Base-by-base conservation (phyloP, 2,113 vertebrate species). In the Silurus asotus region DNA sequence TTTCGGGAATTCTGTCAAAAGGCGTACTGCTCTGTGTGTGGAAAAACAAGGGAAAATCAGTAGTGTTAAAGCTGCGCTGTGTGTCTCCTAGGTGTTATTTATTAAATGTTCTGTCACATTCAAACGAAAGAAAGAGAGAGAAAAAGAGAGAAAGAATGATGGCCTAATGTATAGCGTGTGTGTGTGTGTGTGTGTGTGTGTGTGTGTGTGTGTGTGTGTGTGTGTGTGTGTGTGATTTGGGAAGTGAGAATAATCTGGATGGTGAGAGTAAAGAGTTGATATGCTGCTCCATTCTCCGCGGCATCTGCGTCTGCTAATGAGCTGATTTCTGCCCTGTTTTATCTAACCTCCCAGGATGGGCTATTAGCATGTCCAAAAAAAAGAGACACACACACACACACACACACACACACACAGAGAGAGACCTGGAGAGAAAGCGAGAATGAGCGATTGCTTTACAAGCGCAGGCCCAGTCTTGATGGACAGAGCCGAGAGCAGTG, bases 331-430 rank as follows among this genome's bases (percentile, higher is more conserved):
- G 87, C 87, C 75, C 83, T 86, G 88, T 90, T 90, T 90, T 88
- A 89, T 90, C 88, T 89, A 92, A 91, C 89, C 89, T 89, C 91
- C 77, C 85, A 89, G 84, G 90, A 89, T 90, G 81, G 89, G 83
- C 87, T 85, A 90, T 90, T 88, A 87, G 82, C 85, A 90, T 91
- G 86, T 88, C 88, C 88, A 90, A 89, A 90, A 78, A 86, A 84
- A 2, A 37, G 28, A 88, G 70, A 84, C 64, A 74, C 72, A 79
- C 45, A 84, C 67, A 80, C 17, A 67, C 51, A 59, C 20, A 77
- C 23, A 87, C 48, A 56, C 5, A 48, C 6, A 74, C 67, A 86
- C 65, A 86, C 25, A 61, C 28, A 56, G 20, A 49, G 17, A 74
- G 15, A 23, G 62, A 75, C 15, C 55, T 69, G 45, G 74, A 81